Evolutionary conservation across 2,888 invertebrate species (phyloP).

Genomic region (Coenonympha glycerion): DNA sequence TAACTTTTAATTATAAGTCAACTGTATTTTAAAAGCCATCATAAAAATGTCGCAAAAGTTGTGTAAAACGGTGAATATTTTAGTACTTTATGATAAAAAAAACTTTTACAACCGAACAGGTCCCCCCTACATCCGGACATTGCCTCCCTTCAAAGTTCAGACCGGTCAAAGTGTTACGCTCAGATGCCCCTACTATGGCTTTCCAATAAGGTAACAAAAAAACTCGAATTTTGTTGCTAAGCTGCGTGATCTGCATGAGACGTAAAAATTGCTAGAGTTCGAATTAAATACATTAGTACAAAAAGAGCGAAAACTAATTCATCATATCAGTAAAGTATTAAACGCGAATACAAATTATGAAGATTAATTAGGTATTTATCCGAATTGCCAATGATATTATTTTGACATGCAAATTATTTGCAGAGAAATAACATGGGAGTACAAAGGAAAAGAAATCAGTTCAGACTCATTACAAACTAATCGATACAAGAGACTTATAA

Average conservation of each 20-base stretch:
- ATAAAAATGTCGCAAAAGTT: slow-evolving; percentile 3
- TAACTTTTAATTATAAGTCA: background rate
- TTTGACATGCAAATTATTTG: background rate
- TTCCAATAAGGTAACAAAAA: slow-evolving; percentile 79
- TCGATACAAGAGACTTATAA: slow-evolving; percentile 54
- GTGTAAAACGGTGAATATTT: slow-evolving; percentile 1
- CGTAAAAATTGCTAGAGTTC: no score
- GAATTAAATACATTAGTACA: no score
- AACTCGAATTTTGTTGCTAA: no score
- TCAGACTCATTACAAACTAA: slow-evolving; percentile 46
- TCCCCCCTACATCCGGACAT: slow-evolving; percentile 83
- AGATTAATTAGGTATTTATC: no score
- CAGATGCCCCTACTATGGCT: slow-evolving; percentile 89
- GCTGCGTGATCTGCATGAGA: no score
- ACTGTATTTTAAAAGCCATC: background rate
- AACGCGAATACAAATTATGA: no score
- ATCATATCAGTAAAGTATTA: no score
- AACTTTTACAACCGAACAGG: slow-evolving; percentile 61
- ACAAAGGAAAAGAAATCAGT: slow-evolving; percentile 65
- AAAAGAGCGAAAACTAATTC: no score
- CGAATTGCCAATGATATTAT: no score
- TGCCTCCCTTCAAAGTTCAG: slow-evolving; percentile 86
- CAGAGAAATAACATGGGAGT: slow-evolving; percentile 71
- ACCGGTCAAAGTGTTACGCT: slow-evolving; percentile 85
- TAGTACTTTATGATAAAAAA: slow-evolving; percentile 16